Evolutionary conservation across 2,888 invertebrate species (phyloP).

Genomic region (Vanessa cardui): DNA sequence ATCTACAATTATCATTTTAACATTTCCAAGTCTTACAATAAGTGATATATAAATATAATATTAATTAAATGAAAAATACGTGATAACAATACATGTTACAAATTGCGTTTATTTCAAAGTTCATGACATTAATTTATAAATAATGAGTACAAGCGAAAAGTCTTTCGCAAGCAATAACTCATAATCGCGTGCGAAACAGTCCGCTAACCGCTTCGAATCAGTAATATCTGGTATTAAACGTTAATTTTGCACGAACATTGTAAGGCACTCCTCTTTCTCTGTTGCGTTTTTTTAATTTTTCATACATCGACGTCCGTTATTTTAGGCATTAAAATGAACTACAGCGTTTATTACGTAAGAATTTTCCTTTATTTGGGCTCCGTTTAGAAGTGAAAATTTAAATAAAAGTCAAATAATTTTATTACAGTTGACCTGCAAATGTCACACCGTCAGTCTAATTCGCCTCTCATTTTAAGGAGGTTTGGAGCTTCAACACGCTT

Average conservation of each 20-base stretch:
- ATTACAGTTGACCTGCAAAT: too few relatives aligned
- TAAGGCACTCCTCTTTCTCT: conserved; percentile 1
- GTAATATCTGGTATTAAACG: conserved; percentile 29
- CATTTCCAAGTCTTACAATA: too few relatives aligned
- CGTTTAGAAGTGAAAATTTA: too few relatives aligned
- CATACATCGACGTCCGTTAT: background rate
- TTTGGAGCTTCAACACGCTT: too few relatives aligned
- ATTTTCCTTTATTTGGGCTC: background rate
- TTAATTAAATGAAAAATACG: background rate
- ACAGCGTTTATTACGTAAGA: background rate
- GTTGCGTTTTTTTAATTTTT: background rate
- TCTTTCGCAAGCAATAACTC: conserved; percentile 23
- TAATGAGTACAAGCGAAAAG: conserved; percentile 21
- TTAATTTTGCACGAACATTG: conserved; percentile 22
- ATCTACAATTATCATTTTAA: too few relatives aligned
- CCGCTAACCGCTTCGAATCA: conserved; percentile 21
- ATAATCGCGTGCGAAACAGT: conserved; percentile 28
- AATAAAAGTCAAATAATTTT: too few relatives aligned
- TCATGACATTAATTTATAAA: conserved; percentile 12
- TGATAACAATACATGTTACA: background rate
- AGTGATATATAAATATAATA: too few relatives aligned
- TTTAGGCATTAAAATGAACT: conserved; percentile 5
- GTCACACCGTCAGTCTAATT: too few relatives aligned
- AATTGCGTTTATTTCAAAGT: background rate
- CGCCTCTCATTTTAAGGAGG: too few relatives aligned